Percentiles rank a stretch among this genome's conserved stretches.
phyloP scores from a whole-genome alignment of 1,140 invertebrate species.

The Aphelenchoides besseyi region DNA sequence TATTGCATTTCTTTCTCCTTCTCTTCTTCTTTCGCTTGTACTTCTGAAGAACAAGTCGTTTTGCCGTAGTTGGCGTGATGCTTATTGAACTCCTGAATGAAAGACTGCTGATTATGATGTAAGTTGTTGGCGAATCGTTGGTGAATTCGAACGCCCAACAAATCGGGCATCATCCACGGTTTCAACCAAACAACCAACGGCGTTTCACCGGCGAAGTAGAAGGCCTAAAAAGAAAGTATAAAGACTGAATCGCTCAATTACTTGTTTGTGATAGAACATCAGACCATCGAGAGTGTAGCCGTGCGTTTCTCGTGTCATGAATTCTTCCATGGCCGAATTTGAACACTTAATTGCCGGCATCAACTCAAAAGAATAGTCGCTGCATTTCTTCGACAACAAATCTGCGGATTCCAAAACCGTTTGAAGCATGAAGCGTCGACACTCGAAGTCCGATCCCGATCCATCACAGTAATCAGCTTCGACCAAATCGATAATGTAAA shows the following conservation, averaged over 20 bases:
- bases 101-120: background rate
- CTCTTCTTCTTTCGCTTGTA: slow-evolving; percentile 1
- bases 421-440: background rate
- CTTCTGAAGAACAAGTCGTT: background rate
- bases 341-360: background rate
- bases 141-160: slow-evolving; percentile 1
- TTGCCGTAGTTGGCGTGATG: background rate
- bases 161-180: slow-evolving; percentile 15
- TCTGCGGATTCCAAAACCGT: background rate
- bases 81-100: slow-evolving; percentile 8
- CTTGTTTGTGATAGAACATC: slow-evolving; percentile 4
- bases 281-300: background rate
- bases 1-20: no score
- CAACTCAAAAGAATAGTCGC: background rate
- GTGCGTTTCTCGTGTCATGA: background rate
- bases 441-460: background rate
- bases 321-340: background rate
- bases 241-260: background rate
- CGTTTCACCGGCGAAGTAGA: slow-evolving; percentile 4
- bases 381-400: background rate
- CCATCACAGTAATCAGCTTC: background rate
- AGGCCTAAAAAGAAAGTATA: background rate
- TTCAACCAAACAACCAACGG: slow-evolving; percentile 22
- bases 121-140: background rate
- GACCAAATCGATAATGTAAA: slow-evolving; percentile 1